Evolutionary conservation across 1,140 invertebrate species (phyloP), one percentile per base, ranked within the genome.

Genomic region (Eriocheir sinensis): DNA sequence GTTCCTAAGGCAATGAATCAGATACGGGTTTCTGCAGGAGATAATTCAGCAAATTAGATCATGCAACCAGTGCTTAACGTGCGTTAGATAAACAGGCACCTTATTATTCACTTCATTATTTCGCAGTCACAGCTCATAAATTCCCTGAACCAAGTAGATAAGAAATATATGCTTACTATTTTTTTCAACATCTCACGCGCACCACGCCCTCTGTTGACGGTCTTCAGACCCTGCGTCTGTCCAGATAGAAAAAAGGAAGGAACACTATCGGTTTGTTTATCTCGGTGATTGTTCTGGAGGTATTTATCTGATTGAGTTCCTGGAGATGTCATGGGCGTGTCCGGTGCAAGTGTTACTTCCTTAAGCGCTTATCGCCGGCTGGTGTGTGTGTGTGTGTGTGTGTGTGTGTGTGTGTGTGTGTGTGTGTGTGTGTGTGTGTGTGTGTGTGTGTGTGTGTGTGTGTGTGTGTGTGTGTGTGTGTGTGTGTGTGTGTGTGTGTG

Each of bases 341-440:
- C 27, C n/a, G 60, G 60, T n/a, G n/a, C 21, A 72, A 72, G 21
- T 86, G 40, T 86, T 38, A 36, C 40, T 40, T 41, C 83, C 83
- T 1, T 40, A 40, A 12, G 21, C 32, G 83, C 83, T 41, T 86
- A 40, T 44, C 88, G 12, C 2, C 8, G 17, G 27, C 60, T 72
- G 60, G n/a, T n/a, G n/a, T 27, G 30, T 0, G 1, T 4, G 40
- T 41, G 40, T 15, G 30, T 9, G 88, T 40, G 88, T 48, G 88
- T 30, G 88, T 89, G 88, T 6, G 41, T 30, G 85, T 34, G 85
- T 88, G 85, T 30, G 30, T 38, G 34, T 88, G 81, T 48, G 83
- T 41, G 83, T 21, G 32, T 41, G 40, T 34, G 40, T 21, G 21
- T 40, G 30, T 27, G 40, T 2, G 80, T 40, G 83, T 4, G 30